phyloP scores from a whole-genome alignment of 2,113 vertebrate species.

The Podarcis cretensis region DNA sequence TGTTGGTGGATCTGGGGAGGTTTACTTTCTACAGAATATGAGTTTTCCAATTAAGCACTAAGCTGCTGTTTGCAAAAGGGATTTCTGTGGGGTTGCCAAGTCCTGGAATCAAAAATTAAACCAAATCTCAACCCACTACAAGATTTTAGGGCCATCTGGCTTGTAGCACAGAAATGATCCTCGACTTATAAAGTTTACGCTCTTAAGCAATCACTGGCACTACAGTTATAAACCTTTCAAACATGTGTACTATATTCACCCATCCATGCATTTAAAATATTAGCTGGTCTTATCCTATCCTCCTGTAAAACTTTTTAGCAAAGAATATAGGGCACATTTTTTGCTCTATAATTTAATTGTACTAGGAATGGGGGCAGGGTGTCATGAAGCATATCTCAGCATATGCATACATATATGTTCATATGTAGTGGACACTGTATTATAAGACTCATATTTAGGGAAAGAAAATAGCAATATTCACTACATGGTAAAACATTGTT shows the following conservation, averaged over 20 bases:
- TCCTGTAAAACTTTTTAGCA: conserved; percentile 3
- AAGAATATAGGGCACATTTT: conserved; percentile 18
- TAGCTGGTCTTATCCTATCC: conserved; percentile 6
- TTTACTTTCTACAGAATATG: conserved; percentile 65
- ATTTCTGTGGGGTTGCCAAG: conserved; percentile 49
- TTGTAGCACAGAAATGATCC: not conserved
- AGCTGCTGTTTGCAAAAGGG: conserved; percentile 47
- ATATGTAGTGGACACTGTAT: not conserved
- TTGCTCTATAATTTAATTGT: conserved; percentile 44
- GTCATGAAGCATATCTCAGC: conserved; percentile 25
- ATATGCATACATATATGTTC: conserved; percentile 34
- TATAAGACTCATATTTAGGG: conserved; percentile 42
- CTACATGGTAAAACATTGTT: not conserved
- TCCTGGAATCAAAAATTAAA: conserved; percentile 47
- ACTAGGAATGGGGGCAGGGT: not conserved
- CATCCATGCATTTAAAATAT: conserved; percentile 1
- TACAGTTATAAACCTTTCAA: conserved; percentile 33
- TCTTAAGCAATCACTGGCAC: conserved; percentile 27
- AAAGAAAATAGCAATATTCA: conserved; percentile 11
- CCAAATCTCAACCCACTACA: not conserved
- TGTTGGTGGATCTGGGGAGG: conserved; percentile 47
- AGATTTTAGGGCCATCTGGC: conserved; percentile 32
- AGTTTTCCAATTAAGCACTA: conserved; percentile 65
- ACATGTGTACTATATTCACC: conserved; percentile 18
- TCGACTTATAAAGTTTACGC: conserved; percentile 19